Conservation (phyloP, 2,113 vertebrate species). For the Cryptomyrus ogoouensis region DNA sequence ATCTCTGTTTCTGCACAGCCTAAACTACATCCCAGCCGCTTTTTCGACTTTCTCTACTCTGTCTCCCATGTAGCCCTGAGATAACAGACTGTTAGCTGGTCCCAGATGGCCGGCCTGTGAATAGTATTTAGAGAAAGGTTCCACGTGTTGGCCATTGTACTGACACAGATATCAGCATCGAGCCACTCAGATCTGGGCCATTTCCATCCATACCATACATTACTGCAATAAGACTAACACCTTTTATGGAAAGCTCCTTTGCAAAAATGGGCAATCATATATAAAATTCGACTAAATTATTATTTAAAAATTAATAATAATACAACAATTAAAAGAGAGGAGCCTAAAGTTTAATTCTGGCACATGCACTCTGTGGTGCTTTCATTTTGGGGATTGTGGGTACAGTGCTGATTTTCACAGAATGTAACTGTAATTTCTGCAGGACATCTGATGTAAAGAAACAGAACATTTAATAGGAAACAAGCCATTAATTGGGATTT, state of each 20-base stretch:
- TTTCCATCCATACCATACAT: neutral
- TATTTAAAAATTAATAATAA: neutral
- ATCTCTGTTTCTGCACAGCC: neutral
- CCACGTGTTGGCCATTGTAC: neutral
- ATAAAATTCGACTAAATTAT: neutral
- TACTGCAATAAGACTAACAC: neutral
- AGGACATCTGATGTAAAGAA: neutral
- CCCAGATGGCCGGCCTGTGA: neutral
- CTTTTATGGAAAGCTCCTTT: neutral
- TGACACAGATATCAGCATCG: neutral
- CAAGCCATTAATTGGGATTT: neutral
- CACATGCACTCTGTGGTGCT: neutral
- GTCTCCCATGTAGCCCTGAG: neutral
- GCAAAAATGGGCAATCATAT: neutral
- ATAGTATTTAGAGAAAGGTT: neutral
- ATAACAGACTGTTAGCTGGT: neutral
- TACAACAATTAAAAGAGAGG: neutral
- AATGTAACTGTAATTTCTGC: neutral
- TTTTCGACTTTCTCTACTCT: neutral
- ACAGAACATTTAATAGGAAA: neutral
- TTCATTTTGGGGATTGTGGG: neutral
- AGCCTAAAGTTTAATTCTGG: neutral
- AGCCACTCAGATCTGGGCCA: neutral
- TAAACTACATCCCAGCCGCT: neutral
- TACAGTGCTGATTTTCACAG: neutral